A percentile compares a stretch with the other conserved stretches of the same genome.
Conservation (phyloP, 2,797 vertebrate genomes). For the Australoheros facetus region DNA sequence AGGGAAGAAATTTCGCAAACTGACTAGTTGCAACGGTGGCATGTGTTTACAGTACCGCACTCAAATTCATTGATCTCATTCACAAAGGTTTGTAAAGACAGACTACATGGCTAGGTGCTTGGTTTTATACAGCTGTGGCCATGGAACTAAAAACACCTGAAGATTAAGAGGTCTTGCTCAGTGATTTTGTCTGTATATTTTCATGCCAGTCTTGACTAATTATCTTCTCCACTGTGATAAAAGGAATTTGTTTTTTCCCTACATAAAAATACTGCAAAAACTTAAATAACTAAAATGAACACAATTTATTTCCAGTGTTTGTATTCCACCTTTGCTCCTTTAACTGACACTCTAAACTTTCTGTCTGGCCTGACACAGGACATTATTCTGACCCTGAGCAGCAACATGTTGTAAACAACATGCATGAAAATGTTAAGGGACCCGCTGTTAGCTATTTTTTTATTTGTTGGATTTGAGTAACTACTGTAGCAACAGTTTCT, state of each 20-base stretch:
- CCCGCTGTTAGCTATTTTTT: neutral
- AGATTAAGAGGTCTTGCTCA: neutral
- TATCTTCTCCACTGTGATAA: accelerated
- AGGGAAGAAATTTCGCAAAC: neutral
- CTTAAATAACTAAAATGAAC: neutral
- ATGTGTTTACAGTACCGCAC: too few relatives aligned
- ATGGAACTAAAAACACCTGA: neutral
- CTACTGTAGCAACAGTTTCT: neutral
- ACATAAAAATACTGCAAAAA: neutral
- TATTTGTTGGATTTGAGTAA: neutral
- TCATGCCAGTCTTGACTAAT: accelerated
- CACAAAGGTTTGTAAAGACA: accelerated
- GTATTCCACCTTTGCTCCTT: neutral
- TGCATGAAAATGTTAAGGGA: neutral
- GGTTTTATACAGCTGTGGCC: neutral
- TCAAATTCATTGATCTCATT: accelerated
- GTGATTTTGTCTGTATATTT: neutral
- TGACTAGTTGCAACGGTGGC: neutral
- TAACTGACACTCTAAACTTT: neutral
- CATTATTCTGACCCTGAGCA: neutral
- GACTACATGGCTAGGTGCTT: neutral
- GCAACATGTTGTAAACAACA: neutral
- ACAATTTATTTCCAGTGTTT: neutral
- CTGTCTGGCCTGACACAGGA: too few relatives aligned
- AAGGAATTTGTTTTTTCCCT: neutral